Evolutionary conservation across 2,888 invertebrate species (phyloP).

Genomic region (Kuschelorhynchus macadamiae): DNA sequence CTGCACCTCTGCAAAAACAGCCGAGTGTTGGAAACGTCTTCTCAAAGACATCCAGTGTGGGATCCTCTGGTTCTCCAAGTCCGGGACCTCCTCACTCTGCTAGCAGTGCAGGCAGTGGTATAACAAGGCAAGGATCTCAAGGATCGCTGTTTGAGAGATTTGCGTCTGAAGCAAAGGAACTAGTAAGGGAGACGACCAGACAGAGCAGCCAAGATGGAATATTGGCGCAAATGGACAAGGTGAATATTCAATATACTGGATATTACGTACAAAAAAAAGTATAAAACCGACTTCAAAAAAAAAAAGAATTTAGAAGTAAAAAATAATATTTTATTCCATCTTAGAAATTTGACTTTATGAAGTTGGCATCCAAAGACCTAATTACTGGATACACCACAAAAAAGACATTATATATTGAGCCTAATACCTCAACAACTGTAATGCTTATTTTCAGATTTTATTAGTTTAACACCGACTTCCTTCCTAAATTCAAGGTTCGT

Average conservation of each 20-base stretch:
- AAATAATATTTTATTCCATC: no score
- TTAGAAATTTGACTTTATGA: no score
- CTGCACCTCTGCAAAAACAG: slow-evolving; percentile 72
- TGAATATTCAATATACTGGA: slow-evolving; percentile 62
- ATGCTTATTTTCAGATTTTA: not conserved
- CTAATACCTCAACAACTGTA: not conserved
- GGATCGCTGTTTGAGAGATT: slow-evolving; percentile 90
- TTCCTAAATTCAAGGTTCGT: no score
- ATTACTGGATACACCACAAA: no score
- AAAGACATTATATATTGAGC: no score
- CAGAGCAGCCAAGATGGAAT: slow-evolving; percentile 92
- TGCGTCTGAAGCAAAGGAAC: slow-evolving; percentile 89
- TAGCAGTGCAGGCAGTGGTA: slow-evolving; percentile 58
- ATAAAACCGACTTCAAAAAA: no score
- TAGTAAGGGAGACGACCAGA: slow-evolving; percentile 88
- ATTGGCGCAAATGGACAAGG: slow-evolving; percentile 92
- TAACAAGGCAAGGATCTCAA: slow-evolving; percentile 84
- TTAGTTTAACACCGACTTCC: not conserved
- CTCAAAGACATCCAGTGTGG: slow-evolving; percentile 77
- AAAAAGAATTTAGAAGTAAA: no score
- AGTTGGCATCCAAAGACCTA: no score
- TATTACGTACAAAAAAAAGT: no score
- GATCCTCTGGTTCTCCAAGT: slow-evolving; percentile 68
- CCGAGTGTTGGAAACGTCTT: slow-evolving; percentile 75
- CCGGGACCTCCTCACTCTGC: slow-evolving; percentile 64